Conservation (phyloP, 2,113 vertebrate genomes). For the Pseudonaja textilis region DNA sequence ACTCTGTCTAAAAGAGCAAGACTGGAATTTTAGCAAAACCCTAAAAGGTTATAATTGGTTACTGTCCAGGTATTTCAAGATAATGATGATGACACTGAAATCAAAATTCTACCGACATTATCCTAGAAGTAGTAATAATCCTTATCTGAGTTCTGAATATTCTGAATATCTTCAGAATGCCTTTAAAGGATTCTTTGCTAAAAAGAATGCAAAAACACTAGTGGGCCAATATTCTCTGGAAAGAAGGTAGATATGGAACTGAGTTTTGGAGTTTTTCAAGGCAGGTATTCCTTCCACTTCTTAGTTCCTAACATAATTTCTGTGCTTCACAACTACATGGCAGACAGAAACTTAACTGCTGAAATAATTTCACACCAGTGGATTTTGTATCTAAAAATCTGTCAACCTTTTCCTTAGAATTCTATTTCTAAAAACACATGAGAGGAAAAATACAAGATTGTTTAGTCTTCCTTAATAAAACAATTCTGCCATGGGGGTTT, state of each 20-base stretch:
- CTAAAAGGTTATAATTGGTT: neutral
- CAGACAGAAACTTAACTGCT: neutral
- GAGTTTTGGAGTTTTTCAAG: neutral
- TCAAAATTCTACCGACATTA: neutral
- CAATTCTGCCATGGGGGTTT: neutral
- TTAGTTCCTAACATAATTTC: neutral
- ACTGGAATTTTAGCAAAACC: neutral
- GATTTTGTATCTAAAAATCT: neutral
- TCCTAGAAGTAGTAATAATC: neutral
- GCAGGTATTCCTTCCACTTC: neutral
- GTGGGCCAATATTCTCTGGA: neutral
- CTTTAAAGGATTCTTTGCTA: neutral
- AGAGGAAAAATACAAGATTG: neutral
- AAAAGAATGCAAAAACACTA: neutral
- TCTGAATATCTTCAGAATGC: neutral
- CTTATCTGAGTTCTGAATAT: neutral
- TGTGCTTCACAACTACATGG: neutral
- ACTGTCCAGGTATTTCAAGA: neutral
- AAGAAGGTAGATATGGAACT: neutral
- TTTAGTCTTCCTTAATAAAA: neutral
- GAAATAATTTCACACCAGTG: neutral
- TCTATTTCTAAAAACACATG: neutral
- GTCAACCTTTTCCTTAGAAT: neutral
- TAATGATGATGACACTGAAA: neutral
- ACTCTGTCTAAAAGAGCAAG: conserved; percentile 40